Evolutionary conservation across 2,113 vertebrate species (phyloP), one percentile per base, ranked within the genome.

Genomic region (Hiodon alosoides): DNA sequence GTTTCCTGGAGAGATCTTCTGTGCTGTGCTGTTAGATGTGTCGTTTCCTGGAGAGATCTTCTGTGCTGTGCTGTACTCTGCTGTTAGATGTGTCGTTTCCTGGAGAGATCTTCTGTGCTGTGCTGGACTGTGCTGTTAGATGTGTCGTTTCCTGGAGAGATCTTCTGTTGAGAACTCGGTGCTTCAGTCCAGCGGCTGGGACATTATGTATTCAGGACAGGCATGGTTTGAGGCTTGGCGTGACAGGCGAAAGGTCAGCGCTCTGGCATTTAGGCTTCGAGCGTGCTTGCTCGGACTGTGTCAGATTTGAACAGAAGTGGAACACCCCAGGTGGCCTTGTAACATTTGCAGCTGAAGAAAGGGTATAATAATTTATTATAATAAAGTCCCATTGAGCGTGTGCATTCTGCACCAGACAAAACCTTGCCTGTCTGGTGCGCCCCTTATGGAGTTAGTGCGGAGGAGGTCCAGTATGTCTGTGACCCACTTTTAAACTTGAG

Each of bases 321-420:
- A 76, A 72, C 79, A 77, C 90, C 88, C 83, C 88, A 75, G 74
- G 85, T 83, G 89, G 80, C 83, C 82, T 72, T 66, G 79, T 83
- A 87, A 83, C 86, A 88, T 89, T 90, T 90, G 76, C 81, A 82
- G 77, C 80, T 68, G 71, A 73, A 83, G 79, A 79, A 79, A 79
- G 81, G 81, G 85, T 89, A 88, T 90, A 85, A 83, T 86, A 87
- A 89, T 90, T 79, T 81, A 81, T 87, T 88, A 75, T 87, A 86
- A 89, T 88, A 76, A 70, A 60, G 78, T 70, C 66, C 80, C 47
- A 75, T 8, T 0, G 78, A 77, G 80, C 77, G 62, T 72, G 76
- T 65, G 76, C 78, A 81, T 83, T 77, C 83, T 77, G 72, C 73
- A 74, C 65, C 13, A 1, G 46, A 67, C 73, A 75, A 76, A 76